Conservation (phyloP, 2,797 vertebrate genomes). For the Melanotaenia parkinsoni region DNA sequence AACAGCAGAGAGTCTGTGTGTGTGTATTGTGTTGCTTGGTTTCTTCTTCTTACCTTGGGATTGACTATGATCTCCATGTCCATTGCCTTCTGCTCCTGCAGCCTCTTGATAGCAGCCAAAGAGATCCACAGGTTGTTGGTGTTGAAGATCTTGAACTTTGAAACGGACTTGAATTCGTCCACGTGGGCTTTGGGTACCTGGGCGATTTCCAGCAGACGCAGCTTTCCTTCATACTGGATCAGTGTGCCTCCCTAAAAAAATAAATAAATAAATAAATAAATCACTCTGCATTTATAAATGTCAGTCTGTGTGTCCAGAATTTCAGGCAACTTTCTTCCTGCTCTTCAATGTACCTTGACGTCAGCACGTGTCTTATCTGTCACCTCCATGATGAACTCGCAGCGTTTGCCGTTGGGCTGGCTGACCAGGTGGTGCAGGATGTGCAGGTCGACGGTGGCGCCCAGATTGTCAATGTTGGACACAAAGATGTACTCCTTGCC, state of each 20-base stretch:
- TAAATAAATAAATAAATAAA: no score
- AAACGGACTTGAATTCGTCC: slow-evolving; percentile 98
- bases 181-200: slow-evolving; percentile 96
- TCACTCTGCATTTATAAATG: not conserved
- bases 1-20: not conserved
- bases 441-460: slow-evolving; percentile 95
- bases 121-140: slow-evolving; percentile 99
- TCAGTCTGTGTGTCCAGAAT: not conserved
- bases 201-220: slow-evolving; percentile 96
- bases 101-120: slow-evolving; percentile 90
- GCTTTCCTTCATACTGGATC: slow-evolving; percentile 93
- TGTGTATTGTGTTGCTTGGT: not conserved
- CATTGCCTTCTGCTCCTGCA: slow-evolving; percentile 90
- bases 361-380: slow-evolving; percentile 97
- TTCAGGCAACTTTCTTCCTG: not conserved
- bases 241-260: slow-evolving; percentile 92
- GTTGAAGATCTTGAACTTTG: slow-evolving; percentile 99
- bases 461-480: slow-evolving; percentile 98
- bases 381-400: slow-evolving; percentile 99
- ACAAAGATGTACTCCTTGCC: slow-evolving; percentile 98
- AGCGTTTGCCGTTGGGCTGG: slow-evolving; percentile 90
- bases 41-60: slow-evolving; percentile 87
- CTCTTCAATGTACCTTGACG: slow-evolving; percentile 86
- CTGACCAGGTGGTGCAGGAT: slow-evolving; percentile 95
- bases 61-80: slow-evolving; percentile 99